Evolutionary conservation across 2,797 vertebrate genomes (phyloP), one percentile per base, ranked within the genome.

Genomic region (Propithecus deckenii): DNA sequence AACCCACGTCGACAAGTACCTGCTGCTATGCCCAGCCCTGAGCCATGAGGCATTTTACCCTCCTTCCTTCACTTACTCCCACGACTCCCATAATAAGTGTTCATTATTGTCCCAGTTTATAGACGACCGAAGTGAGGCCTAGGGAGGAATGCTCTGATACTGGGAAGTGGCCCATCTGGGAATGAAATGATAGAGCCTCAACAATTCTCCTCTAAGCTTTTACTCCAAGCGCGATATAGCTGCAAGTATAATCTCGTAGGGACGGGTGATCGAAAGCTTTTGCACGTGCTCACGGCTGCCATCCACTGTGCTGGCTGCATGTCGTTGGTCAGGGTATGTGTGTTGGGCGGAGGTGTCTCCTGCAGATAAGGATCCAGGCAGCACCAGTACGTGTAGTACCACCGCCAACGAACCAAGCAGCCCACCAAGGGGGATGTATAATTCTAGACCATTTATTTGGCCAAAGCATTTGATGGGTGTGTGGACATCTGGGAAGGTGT

Each of bases 341-440:
- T 38, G n/a, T 25, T 43, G 4, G 5, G 13, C 17, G 17, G 28
- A 28, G 48, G 10, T 20, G 5, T 87, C 38, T 72, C n/a, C 38
- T 1, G n/a, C 3, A 32, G 25, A 4, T 17, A 38, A 18, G 11
- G 13, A 59, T 10, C 67, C 13, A 46, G 30, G 28, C 5, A 57
- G 41, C 13, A 12, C 52, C 59, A 41, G 1, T 32, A 23, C 25
- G 32, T 22, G 38, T 17, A n/a, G 38, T 7, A 28, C 35, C 13
- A 13, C 48, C 4, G 20, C 41, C 17, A 7, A 2, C 38, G 10
- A 61, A 52, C 15, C 22, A n/a, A 67, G 25, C 57, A n/a, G n/a
- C 61, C 41, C 15, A 35, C 41, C 38, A 48, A 65, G 48, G 32
- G 41, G 5, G 28, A 11, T 46, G 0, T 0, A 0, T 22, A 6